phyloP scores from a whole-genome alignment of 1,140 invertebrate species.

The Adelges cooleyi region DNA sequence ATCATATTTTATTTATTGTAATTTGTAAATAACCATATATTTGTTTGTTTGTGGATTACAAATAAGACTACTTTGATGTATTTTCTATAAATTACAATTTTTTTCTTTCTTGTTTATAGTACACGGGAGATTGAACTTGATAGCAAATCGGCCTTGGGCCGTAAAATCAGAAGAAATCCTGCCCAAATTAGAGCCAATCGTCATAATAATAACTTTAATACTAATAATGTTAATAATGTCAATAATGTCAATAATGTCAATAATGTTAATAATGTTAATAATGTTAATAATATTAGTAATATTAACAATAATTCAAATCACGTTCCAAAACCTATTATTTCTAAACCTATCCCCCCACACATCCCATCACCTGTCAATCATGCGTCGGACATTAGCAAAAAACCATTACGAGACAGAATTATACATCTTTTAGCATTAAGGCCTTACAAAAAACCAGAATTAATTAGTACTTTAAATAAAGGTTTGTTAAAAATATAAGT shows the following conservation, averaged over 20 bases:
- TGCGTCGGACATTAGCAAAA: constrained; percentile 63
- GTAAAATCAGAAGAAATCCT: constrained; percentile 61
- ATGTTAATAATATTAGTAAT: background rate
- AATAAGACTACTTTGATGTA: background rate
- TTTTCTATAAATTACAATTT: background rate
- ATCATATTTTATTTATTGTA: too few relatives aligned
- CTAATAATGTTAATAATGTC: constrained; percentile 15
- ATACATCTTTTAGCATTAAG: constrained; percentile 84
- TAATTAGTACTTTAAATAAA: constrained; percentile 63
- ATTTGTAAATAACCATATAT: too few relatives aligned
- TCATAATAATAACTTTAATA: constrained; percentile 24
- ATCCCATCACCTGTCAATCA: constrained; percentile 44
- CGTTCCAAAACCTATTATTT: constrained; percentile 21
- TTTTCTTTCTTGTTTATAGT: constrained; percentile 44
- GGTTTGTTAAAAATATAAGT: constrained; percentile 45
- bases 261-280: background rate
- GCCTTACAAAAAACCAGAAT: constrained; percentile 84
- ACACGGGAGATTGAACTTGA: constrained; percentile 83
- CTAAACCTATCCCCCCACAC: constrained; percentile 29
- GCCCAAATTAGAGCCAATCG: constrained; percentile 21
- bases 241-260: too few relatives aligned
- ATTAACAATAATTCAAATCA: constrained; percentile 2
- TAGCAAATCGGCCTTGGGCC: constrained; percentile 65
- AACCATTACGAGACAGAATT: constrained; percentile 67
- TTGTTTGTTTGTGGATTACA: too few relatives aligned